phyloP scores from a whole-genome alignment of 2,888 invertebrate genomes.

The Pristionchus mayeri region DNA sequence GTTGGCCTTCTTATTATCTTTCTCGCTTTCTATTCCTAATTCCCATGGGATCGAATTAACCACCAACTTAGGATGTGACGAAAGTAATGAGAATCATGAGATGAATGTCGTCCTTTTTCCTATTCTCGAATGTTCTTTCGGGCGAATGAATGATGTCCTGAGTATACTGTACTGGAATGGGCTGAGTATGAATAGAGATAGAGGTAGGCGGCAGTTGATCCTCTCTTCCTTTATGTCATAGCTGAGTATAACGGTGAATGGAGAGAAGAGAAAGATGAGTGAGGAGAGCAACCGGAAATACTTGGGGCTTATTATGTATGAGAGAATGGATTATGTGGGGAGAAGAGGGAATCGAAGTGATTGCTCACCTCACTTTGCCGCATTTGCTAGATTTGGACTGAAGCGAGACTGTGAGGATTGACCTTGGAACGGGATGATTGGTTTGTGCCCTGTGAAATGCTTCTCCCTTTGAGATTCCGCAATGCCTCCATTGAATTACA shows the following conservation, averaged over 20 bases:
- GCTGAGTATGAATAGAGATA: constrained; percentile 20
- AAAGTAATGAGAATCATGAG: constrained; percentile 34
- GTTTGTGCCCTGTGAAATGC: background rate
- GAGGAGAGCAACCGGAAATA: constrained; percentile 48
- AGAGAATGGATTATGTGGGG: constrained; percentile 27
- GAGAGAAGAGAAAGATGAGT: constrained; percentile 23
- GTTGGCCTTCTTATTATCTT: constrained; percentile 29
- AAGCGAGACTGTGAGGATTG: constrained; percentile 8
- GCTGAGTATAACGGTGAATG: constrained; percentile 41
- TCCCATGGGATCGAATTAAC: constrained; percentile 45
- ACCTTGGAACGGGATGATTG: constrained; percentile 27
- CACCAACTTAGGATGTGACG: constrained; percentile 20
- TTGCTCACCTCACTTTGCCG: constrained; percentile 18
- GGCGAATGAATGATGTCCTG: background rate
- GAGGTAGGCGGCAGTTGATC: constrained; percentile 32
- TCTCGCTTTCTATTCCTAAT: constrained; percentile 18
- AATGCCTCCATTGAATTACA: background rate
- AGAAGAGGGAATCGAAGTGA: constrained; percentile 11
- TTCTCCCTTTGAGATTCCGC: constrained; percentile 30
- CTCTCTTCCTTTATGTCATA: constrained; percentile 48
- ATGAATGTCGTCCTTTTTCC: background rate
- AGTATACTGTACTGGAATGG: constrained; percentile 9
- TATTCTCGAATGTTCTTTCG: background rate
- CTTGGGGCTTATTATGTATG: constrained; percentile 50
- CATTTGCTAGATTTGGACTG: background rate